These are phyloP conservation scores for Asobara japonica DNA, from an alignment of 1,140 invertebrate genomes.

Conservation along the genomic window DNA sequence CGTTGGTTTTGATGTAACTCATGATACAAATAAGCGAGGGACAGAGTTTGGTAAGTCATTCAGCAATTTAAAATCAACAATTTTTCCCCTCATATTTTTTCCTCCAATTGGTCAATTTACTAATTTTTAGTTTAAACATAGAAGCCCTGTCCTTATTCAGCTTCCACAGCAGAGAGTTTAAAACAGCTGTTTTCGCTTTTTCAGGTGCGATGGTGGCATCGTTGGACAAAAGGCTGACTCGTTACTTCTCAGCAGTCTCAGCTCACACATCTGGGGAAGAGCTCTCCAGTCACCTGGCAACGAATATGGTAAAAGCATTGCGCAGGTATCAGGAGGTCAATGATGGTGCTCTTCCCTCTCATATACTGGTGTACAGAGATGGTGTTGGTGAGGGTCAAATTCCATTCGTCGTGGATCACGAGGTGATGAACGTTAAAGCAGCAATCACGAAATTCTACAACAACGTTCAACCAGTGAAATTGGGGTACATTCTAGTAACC, in stretches of 20 bases:
- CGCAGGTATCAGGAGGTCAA: conserved; percentile 67
- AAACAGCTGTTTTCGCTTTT: not conserved
- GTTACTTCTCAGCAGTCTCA: conserved; percentile 77
- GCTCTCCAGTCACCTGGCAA: conserved; percentile 72
- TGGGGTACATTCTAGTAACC: conserved; percentile 79
- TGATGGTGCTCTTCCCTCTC: conserved; percentile 63
- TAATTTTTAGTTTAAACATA: not conserved
- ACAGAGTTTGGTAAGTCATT: conserved; percentile 72
- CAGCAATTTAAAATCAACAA: not conserved
- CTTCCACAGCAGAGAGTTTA: too few species aligned
- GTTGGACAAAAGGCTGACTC: conserved; percentile 71
- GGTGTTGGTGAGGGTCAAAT: conserved; percentile 89
- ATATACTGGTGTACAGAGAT: conserved; percentile 79
- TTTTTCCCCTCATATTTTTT: not conserved
- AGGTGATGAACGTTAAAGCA: conserved; percentile 70
- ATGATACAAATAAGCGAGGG: conserved; percentile 73
- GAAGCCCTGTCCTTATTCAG: too few species aligned
- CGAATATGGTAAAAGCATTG: conserved; percentile 72
- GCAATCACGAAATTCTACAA: conserved; percentile 67
- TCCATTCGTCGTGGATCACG: conserved; percentile 71
- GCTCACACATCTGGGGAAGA: conserved; percentile 80
- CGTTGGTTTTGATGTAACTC: conserved; percentile 88
- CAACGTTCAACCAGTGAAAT: conserved; percentile 59
- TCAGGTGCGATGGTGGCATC: conserved; percentile 78
- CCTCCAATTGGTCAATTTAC: not conserved